Percentiles rank a stretch among this genome's conserved stretches.
Evolutionary conservation across 2,888 invertebrate species (phyloP).

Genomic region (Tenthredo amoena): DNA sequence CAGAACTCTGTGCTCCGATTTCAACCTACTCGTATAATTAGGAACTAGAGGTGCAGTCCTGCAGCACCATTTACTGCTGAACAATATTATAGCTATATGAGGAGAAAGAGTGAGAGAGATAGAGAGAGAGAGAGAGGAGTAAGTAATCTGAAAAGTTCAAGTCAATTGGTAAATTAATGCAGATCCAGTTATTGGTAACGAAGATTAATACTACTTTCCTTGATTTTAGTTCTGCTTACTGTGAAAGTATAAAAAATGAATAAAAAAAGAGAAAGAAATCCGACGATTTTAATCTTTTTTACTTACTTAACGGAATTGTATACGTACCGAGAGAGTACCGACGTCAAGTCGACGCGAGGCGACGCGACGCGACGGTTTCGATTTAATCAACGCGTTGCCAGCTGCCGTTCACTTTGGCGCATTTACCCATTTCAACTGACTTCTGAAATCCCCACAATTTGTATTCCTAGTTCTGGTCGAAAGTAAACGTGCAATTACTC

Average conservation of each 20-base stretch:
- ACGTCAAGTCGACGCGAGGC: not conserved
- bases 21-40: not conserved
- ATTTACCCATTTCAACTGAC: slow-evolving; percentile 37
- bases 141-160: too few relatives aligned
- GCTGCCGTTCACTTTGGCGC: slow-evolving; percentile 10
- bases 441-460: slow-evolving; percentile 29
- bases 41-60: not conserved
- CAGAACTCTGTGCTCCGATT: not conserved
- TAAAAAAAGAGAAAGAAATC: not conserved
- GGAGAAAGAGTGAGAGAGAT: not conserved
- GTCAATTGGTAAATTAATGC: too few relatives aligned
- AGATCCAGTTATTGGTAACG: not conserved
- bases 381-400: slow-evolving; percentile 30
- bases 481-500: slow-evolving; percentile 41
- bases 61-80: not conserved
- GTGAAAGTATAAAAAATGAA: not conserved
- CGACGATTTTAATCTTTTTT: not conserved
- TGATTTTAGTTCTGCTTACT: not conserved
- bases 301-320: not conserved
- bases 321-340: not conserved
- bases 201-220: not conserved
- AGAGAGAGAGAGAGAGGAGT: not conserved
- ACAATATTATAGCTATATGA: too few relatives aligned
- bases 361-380: slow-evolving; percentile 17
- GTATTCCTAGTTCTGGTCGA: slow-evolving; percentile 39